These are phyloP conservation scores for Manacus vitellinus DNA, from an alignment of 2,113 vertebrate species.

Conservation along the genomic window DNA sequence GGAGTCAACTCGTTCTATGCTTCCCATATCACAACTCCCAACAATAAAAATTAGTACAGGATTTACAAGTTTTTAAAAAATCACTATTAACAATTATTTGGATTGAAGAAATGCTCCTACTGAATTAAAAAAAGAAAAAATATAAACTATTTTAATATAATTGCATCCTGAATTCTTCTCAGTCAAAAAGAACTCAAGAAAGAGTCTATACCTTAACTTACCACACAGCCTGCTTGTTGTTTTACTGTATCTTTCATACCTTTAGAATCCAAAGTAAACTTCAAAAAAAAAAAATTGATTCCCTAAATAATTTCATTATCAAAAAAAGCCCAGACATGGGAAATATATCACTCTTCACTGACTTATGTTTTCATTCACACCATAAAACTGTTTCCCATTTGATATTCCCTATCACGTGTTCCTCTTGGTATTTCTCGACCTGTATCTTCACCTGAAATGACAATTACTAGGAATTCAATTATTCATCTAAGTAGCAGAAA, in stretches of 20 bases:
- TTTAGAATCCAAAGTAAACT: background rate
- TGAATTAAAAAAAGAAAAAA: background rate
- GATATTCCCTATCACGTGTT: background rate
- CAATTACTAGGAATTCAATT: background rate
- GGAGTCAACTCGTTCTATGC: background rate
- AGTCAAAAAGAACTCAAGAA: background rate
- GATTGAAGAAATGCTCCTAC: background rate
- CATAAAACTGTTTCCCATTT: background rate
- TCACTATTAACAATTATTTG: background rate
- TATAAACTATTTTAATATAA: background rate
- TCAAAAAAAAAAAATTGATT: background rate
- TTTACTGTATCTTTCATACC: background rate
- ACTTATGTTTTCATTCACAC: background rate
- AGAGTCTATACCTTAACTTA: background rate
- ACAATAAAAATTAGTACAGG: background rate
- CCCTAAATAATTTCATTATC: background rate
- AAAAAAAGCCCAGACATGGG: background rate
- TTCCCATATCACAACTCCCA: background rate
- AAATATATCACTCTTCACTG: background rate
- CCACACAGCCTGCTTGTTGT: background rate
- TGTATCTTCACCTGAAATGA: background rate
- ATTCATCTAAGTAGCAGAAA: background rate
- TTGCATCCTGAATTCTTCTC: background rate
- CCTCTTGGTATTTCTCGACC: background rate
- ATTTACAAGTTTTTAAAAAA: background rate